Conservation (phyloP, 1,140 invertebrate genomes). For the Mylabris phalerata region DNA sequence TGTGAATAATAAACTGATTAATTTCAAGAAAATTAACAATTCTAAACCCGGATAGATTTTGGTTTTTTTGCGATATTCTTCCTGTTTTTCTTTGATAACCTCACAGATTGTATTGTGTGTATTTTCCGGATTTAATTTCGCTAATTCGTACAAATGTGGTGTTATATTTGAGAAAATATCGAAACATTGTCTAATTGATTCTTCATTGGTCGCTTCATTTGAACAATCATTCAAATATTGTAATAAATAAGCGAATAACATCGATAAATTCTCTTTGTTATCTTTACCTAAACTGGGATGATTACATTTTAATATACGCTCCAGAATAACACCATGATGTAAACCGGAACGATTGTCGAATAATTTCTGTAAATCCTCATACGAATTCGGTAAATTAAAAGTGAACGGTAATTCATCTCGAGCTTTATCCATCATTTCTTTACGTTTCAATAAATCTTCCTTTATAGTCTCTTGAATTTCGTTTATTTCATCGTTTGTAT, state of each 20-base stretch:
- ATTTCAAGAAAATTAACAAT: conserved; percentile 71
- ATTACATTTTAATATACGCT: conserved; percentile 80
- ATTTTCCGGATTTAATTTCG: conserved; percentile 60
- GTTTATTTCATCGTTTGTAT: conserved; percentile 21
- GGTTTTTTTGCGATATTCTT: conserved; percentile 53
- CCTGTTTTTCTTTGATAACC: conserved; percentile 68
- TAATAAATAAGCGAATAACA: conserved; percentile 65
- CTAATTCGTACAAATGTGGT: conserved; percentile 65
- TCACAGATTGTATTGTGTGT: conserved; percentile 58
- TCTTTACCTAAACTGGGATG: conserved; percentile 66
- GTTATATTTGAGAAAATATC: conserved; percentile 55
- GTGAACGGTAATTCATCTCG: conserved; percentile 62
- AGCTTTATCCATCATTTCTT: conserved; percentile 52
- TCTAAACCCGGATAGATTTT: conserved; percentile 63
- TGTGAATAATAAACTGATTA: conserved; percentile 70
- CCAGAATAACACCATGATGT: conserved; percentile 64
- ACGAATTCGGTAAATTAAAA: conserved; percentile 59
- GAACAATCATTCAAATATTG: conserved; percentile 66
- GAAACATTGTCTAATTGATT: conserved; percentile 50
- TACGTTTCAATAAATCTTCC: conserved; percentile 41
- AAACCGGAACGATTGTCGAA: conserved; percentile 53
- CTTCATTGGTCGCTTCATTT: conserved; percentile 41
- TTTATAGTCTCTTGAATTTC: conserved; percentile 25
- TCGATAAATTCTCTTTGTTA: conserved; percentile 70
- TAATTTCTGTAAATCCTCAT: conserved; percentile 59